Base-by-base conservation (phyloP, 2,888 invertebrate genomes). In the Gastracanthus pulcherrimus region DNA sequence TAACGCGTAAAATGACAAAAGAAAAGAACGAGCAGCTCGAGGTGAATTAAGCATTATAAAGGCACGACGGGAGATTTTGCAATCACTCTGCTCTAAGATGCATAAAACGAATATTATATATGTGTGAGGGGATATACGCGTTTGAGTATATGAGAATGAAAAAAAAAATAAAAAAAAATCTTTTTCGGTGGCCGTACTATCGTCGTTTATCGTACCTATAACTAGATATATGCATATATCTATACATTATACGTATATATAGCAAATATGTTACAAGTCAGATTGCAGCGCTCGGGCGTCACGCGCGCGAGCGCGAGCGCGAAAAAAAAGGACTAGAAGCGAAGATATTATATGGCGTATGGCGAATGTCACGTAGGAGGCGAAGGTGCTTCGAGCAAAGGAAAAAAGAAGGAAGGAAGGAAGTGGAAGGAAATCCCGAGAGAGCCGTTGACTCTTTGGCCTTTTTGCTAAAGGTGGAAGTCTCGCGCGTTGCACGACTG, bases 181-280 rank as follows among this genome's bases (percentile, higher is more conserved):
- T 79, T n/a, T 84, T 83, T 86, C 86, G 84, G 86, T 89, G 88
- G 86, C 86, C 86, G 87, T 88, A 87, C 85, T 89, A 86, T 89
- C 86, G 87, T 87, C 87, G 88, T 89, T 88, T 88, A 86, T 87
- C 87, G 87, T 89, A 88, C 87, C 88, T 89, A 86, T 84, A n/a
- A 85, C 84, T 86, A 87, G 83, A 85, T 69, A 55, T 71, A 74
- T 19, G 19, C 34, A 62, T 62, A 36, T 51, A 34, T 76, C 62
- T 74, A 66, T 76, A 45, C 70, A 55, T n/a, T 23, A 38, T 26
- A 58, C 38, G n/a, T 81, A 66, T 55, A 62, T 9, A 72, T 80
- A 80, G 51, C 60, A 77, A 84, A 81, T 82, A 82, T 82, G 82
- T 84, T 83, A 81, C 78, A 67, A 83, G 82, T 83, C 79, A 82